phyloP scores from a whole-genome alignment of 2,888 invertebrate genomes.

The Parnassius smintheus region DNA sequence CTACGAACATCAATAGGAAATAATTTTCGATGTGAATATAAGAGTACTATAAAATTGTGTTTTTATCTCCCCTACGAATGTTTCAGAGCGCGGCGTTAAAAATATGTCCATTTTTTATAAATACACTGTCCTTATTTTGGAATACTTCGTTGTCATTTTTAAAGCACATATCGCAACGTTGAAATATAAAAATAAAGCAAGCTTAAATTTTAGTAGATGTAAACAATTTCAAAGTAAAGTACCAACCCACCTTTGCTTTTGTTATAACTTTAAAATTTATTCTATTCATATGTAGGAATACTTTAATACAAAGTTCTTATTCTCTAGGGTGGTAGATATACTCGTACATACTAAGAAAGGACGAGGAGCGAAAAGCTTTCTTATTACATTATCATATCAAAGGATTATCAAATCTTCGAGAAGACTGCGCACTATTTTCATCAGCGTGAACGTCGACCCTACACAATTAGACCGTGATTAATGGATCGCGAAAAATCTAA shows the following conservation, averaged over 20 bases:
- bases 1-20: no score
- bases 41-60: no score
- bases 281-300: conserved; percentile 2
- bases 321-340: conserved; percentile 16
- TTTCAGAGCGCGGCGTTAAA: no score
- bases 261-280: not conserved
- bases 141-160: no score
- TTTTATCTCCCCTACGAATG: no score
- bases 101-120: no score
- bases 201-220: no score
- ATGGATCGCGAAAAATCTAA: conserved; percentile 79
- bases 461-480: conserved; percentile 77
- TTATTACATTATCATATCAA: conserved; percentile 77
- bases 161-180: no score
- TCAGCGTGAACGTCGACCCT: conserved; percentile 58
- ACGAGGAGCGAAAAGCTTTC: conserved; percentile 34
- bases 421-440: conserved; percentile 51
- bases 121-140: no score
- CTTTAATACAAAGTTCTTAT: conserved; percentile 14
- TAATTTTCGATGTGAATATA: no score
- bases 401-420: conserved; percentile 62
- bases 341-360: conserved; percentile 23
- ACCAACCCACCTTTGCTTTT: not conserved
- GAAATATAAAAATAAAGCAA: no score
- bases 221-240: no score